A percentile compares a stretch with the other conserved stretches of the same genome.
phyloP scores from a whole-genome alignment of 2,888 invertebrate species.

The Mamestra brassicae region DNA sequence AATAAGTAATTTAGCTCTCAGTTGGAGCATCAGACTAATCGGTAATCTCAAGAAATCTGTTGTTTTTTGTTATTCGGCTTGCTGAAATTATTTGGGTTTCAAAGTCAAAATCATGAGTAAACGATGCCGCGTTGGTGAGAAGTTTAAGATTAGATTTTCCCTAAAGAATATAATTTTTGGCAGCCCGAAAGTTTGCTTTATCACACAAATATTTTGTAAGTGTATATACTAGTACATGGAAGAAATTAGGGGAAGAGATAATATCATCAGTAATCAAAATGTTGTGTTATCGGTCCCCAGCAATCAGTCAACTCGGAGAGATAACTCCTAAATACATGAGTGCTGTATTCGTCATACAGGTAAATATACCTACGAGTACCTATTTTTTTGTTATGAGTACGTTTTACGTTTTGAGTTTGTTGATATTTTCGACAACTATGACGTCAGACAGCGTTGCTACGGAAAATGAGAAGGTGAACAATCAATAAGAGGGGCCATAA shows the following conservation, averaged over 20 bases:
- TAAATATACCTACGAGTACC: constrained; percentile 5
- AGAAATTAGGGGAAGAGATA: constrained; percentile 42
- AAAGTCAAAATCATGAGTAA: constrained; percentile 3
- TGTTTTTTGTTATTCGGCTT: constrained; percentile 1
- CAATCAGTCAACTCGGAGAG: constrained; percentile 62
- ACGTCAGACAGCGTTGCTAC: constrained; percentile 33
- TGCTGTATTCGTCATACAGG: constrained; percentile 25
- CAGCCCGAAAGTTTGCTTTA: not conserved
- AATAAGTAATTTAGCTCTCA: not conserved
- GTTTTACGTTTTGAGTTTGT: constrained; percentile 36
- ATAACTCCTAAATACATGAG: constrained; percentile 52
- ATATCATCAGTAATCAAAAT: constrained; percentile 41
- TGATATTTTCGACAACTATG: constrained; percentile 43
- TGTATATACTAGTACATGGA: constrained; percentile 4
- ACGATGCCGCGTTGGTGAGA: not conserved
- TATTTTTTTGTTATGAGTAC: constrained; percentile 34
- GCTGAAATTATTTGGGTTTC: not conserved
- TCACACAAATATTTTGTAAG: constrained; percentile 17
- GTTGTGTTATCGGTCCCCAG: constrained; percentile 50
- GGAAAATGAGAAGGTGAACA: constrained; percentile 36
- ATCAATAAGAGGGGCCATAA: constrained; percentile 29
- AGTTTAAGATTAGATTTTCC: not conserved
- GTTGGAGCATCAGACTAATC: constrained; percentile 6
- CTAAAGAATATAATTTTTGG: not conserved
- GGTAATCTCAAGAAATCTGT: constrained; percentile 4